Base-by-base conservation (phyloP, 2,888 invertebrate genomes). In the Ectobius pallidus region DNA sequence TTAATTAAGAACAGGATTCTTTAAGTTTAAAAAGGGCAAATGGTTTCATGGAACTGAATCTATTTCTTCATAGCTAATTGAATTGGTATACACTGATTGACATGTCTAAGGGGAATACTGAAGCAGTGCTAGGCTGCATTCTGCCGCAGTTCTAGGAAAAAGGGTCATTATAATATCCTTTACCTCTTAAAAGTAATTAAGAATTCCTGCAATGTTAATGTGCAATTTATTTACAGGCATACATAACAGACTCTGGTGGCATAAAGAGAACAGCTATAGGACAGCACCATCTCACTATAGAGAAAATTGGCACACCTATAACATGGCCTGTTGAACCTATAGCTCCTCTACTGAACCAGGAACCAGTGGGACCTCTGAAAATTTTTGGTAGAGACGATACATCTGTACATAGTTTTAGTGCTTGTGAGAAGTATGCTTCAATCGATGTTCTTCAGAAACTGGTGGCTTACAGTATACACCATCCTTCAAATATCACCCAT, bases 261-360 rank as follows among this genome's bases (percentile, higher is more conserved):
- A 81, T 83, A 42, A 87, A 85, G 52, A 85, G 87, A 72, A 83
- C 85, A 6, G 88, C 89, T 11, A 16, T 89, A 67, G 93, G 93
- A 0, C 93, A 93, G 78, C 91, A 90, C 79, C 89, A 89, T 78
- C 81, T 91, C 20, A 88, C 88, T 79, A 80, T 92, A 73, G 86
- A 88, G 73, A 86, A 86, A 77, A 85, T 91, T 73, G 87, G 87
- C 76, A 85, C 86, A 79, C 82, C 85, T 22, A 82, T 87, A 74
- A 86, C 87, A 63, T 85, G 85, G 74, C 81, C 81, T 76, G 85
- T 83, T 27, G 79, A 80, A 32, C 79, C 85, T 46, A 80, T 77
- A 69, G 82, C 82, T 67, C 76, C 80, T 1, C 62, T 78, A n/a
- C 75, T 79, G 3, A 80, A 82, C 30, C 79, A 79, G 14, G 78